These are phyloP conservation scores for Ceratina calcarata DNA, from an alignment of 1,140 invertebrate genomes.

Conservation along the genomic window DNA sequence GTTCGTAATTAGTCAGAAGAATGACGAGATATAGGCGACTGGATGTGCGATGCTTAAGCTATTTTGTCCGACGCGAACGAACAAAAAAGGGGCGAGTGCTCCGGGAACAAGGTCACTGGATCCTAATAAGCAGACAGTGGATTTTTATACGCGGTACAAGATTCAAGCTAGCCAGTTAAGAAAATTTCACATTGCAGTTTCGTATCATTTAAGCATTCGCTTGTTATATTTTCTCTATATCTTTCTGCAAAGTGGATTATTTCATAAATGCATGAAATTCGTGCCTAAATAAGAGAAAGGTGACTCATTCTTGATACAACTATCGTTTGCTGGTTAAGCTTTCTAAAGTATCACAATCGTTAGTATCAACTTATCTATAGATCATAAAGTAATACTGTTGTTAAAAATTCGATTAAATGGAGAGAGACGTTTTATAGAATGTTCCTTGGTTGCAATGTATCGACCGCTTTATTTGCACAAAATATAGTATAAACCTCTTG, in stretches of 20 bases:
- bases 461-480: background rate
- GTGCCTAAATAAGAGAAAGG: slow-evolving; percentile 1
- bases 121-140: slow-evolving; percentile 16
- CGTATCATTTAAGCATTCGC: too few species aligned
- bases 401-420: too few species aligned
- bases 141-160: too few species aligned
- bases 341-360: background rate
- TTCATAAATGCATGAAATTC: background rate
- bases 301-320: slow-evolving; percentile 18
- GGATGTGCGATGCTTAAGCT: slow-evolving; percentile 15
- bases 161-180: too few species aligned
- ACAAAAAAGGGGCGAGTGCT: slow-evolving; percentile 22
- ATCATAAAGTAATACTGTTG: background rate
- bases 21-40: background rate
- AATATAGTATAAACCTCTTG: background rate
- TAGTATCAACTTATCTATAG: background rate
- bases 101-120: slow-evolving; percentile 42
- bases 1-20: slow-evolving; percentile 34
- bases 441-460: background rate
- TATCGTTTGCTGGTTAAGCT: background rate
- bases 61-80: background rate
- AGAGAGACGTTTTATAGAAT: background rate
- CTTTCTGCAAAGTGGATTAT: too few species aligned
- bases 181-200: too few species aligned
- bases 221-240: too few species aligned